Evolutionary conservation across 2,888 invertebrate species (phyloP).

Genomic region (Griposia aprilina): DNA sequence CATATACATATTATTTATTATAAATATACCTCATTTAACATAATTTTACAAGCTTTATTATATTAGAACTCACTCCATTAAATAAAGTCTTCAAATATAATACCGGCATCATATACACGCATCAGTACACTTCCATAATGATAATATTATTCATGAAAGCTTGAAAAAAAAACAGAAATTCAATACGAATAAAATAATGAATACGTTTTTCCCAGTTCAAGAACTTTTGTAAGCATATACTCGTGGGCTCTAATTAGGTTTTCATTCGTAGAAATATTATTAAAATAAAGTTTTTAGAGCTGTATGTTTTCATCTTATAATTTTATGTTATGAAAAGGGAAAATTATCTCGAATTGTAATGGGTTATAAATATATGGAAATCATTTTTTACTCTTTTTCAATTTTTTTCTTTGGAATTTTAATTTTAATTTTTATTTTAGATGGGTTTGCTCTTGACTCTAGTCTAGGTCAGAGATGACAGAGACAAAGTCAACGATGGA

Average conservation of each 20-base stretch:
- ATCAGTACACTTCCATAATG: not conserved
- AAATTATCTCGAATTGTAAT: constrained; percentile 5
- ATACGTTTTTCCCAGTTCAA: constrained; percentile 11
- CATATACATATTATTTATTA: too few relatives aligned
- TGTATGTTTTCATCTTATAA: constrained; percentile 1
- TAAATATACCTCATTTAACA: not conserved
- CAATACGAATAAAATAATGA: constrained; percentile 18
- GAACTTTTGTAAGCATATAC: not conserved
- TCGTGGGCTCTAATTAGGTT: constrained; percentile 35
- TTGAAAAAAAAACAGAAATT: not conserved
- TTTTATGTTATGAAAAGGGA: constrained; percentile 1
- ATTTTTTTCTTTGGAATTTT: not conserved
- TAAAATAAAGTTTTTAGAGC: constrained; percentile 1
- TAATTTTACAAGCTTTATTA: not conserved
- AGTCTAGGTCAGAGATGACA: too few relatives aligned
- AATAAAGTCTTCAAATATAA: not conserved
- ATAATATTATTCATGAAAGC: constrained; percentile 33
- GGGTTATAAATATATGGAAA: not conserved
- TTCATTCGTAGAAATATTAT: constrained; percentile 26
- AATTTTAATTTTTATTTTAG: too few relatives aligned
- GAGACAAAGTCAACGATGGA: too few relatives aligned
- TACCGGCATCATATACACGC: not conserved
- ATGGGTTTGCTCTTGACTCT: too few relatives aligned
- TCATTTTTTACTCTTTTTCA: not conserved
- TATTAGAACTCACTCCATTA: not conserved